phyloP scores from a whole-genome alignment of 2,888 invertebrate species.

The Chironomus riparius region DNA sequence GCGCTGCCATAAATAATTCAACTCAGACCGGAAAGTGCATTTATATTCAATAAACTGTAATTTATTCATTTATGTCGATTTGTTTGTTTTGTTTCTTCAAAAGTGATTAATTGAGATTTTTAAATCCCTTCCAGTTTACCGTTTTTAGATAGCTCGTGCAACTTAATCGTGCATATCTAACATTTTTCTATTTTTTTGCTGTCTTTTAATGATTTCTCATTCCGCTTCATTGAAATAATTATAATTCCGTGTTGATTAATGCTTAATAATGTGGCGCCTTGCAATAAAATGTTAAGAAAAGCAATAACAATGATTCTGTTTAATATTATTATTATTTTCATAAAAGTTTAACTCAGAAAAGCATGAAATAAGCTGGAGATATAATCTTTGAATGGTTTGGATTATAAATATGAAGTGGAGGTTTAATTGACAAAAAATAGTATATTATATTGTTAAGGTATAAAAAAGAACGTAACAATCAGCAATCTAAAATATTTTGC shows the following conservation, averaged over 20 bases:
- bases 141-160: not conserved
- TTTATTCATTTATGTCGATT: not conserved
- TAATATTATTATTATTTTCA: too few species aligned
- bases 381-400: too few species aligned
- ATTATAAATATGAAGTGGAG: too few species aligned
- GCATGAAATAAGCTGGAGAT: too few species aligned
- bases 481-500: too few species aligned
- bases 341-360: too few species aligned
- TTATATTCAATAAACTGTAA: not conserved
- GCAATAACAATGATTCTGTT: not conserved
- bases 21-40: slow-evolving; percentile 19
- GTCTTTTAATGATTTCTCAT: not conserved
- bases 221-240: not conserved
- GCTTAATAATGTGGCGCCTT: not conserved
- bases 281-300: not conserved
- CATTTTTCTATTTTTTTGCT: not conserved
- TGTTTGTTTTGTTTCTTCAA: not conserved
- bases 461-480: too few species aligned
- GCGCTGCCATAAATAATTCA: not conserved
- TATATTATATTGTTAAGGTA: too few species aligned
- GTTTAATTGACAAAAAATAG: too few species aligned
- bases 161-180: slow-evolving; percentile 3
- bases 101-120: slow-evolving; percentile 11
- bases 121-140: not conserved
- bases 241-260: not conserved